Evolutionary conservation across 2,113 vertebrate genomes (phyloP).

Genomic region (Syngnathus floridae): DNA sequence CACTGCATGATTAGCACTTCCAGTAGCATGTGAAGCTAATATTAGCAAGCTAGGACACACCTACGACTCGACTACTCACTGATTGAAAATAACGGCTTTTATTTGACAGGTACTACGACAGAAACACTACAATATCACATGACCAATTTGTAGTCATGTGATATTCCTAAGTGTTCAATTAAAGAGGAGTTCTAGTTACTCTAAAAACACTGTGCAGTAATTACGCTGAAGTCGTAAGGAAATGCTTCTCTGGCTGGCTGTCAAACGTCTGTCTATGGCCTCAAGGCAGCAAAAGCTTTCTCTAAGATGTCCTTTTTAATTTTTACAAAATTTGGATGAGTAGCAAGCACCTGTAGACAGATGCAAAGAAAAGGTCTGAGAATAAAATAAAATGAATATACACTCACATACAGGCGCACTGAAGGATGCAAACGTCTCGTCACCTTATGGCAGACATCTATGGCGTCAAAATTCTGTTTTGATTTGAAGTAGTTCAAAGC

Average conservation of each 20-base stretch:
- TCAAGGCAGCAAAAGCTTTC: conserved; percentile 83
- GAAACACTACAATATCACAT: background rate
- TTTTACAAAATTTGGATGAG: conserved; percentile 88
- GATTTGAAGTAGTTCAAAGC: conserved; percentile 98
- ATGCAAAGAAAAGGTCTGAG: conserved; percentile 4
- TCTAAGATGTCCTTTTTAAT: conserved; percentile 96
- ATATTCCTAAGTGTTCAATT: background rate
- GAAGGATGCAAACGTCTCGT: conserved; percentile 28
- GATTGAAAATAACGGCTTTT: background rate
- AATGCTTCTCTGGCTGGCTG: background rate
- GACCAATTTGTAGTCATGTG: background rate
- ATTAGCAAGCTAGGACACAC: background rate
- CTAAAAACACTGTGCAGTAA: background rate
- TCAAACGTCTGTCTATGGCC: conserved; percentile 67
- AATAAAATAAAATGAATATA: background rate
- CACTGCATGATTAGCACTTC: background rate
- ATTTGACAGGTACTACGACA: background rate
- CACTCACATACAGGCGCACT: background rate
- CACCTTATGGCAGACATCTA: conserved; percentile 94
- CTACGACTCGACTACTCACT: background rate
- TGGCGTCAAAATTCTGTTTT: conserved; percentile 89
- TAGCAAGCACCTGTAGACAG: conserved; percentile 78
- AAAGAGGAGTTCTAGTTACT: background rate
- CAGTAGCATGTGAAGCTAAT: background rate
- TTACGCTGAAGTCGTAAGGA: background rate